Base-by-base conservation (phyloP, 1,140 invertebrate species). In the Prorops nasuta region DNA sequence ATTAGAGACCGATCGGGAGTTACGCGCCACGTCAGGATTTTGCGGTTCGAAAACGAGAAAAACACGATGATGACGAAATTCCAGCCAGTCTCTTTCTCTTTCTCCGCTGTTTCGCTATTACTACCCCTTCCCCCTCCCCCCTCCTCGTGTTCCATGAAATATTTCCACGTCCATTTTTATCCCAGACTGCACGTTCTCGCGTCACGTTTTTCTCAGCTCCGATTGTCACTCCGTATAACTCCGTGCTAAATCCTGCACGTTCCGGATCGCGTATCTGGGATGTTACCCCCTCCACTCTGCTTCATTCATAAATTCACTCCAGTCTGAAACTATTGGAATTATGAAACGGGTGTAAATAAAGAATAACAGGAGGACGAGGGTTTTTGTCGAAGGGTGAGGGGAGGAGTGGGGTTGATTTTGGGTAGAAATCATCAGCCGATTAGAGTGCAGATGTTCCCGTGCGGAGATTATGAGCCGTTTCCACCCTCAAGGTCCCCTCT, bases 391-490 rank as follows among this genome's bases (percentile, higher is more conserved):
- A 52, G n/a, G n/a, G n/a, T n/a, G n/a, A n/a, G n/a, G n/a, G n/a
- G n/a, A n/a, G n/a, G n/a, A n/a, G 10, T 28, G 24, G 24, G 24
- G 4, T 6, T 10, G 24, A 6, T 10, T 10, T 28, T 6, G 24
- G 24, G 10, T 28, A 28, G 24, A 10, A 10, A 74, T 76, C 69
- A 75, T 76, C 71, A 72, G 67, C 65, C 71, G 72, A 77, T 76
- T 76, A 75, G 64, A 71, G 69, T 74, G 74, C 72, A 77, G 74
- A 76, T 75, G 74, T 75, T 76, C 70, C 68, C 65, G 68, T 74
- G 62, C 60, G 62, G 49, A 67, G 70, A 74, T 76, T 74, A 76
- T 64, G 60, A 67, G 63, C 62, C 52, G 48, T 55, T 57, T 65
- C 60, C 47, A 60, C 63, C 60, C 54, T 48, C 44, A 19, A 20